Conservation (phyloP, 2,113 vertebrate species). For the Alouatta palliata region DNA sequence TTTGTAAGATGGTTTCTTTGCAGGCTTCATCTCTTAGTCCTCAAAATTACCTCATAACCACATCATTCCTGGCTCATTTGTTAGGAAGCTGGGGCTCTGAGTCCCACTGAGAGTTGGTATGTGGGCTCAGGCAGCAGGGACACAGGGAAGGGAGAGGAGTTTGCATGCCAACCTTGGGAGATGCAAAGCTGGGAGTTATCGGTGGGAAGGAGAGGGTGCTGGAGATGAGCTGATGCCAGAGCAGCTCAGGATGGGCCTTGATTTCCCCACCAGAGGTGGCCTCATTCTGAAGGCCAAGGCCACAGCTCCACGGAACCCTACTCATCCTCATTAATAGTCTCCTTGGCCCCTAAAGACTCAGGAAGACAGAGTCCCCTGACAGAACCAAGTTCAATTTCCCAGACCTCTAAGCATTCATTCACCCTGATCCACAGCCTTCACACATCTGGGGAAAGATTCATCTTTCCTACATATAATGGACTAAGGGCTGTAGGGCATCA, state of each 20-base stretch:
- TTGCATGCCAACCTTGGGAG: background rate
- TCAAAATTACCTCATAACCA: background rate
- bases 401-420: background rate
- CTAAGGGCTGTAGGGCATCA: background rate
- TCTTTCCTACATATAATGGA: background rate
- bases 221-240: background rate
- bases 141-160: background rate
- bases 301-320: background rate
- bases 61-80: too few species aligned
- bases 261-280: background rate
- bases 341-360: background rate
- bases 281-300: background rate
- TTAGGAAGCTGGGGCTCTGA: background rate
- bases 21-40: too few species aligned
- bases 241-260: background rate
- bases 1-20: background rate
- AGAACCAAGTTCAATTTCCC: background rate
- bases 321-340: background rate
- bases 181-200: background rate
- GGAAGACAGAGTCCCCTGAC: background rate
- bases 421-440: background rate
- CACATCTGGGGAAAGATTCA: background rate
- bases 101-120: background rate
- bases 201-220: background rate
- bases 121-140: background rate